Conservation (phyloP, 1,140 invertebrate species). For the Atta cephalotes region DNA sequence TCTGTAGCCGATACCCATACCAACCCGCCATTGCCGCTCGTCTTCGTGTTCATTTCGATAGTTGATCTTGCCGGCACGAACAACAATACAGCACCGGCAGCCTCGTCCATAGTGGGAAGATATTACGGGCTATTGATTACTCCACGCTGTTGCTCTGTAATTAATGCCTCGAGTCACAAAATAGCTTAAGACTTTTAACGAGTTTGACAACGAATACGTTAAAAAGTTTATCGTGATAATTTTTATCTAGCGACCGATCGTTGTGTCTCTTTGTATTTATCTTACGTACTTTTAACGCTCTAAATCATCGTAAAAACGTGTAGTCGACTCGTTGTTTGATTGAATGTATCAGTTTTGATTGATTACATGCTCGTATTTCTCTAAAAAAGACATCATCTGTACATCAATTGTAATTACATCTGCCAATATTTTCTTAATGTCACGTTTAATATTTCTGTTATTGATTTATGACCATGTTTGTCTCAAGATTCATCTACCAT, state of each 20-base stretch:
- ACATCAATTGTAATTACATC: neutral
- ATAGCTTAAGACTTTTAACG: neutral
- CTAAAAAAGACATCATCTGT: neutral
- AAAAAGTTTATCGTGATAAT: neutral
- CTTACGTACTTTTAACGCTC: too few relatives aligned
- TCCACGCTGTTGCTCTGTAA: neutral
- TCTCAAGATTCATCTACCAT: neutral
- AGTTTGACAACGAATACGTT: neutral
- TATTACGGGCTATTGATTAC: conserved; percentile 42
- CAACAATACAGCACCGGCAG: conserved; percentile 18
- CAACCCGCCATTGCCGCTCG: neutral
- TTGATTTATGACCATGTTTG: conserved; percentile 32
- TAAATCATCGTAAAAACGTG: neutral
- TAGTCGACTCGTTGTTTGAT: neutral
- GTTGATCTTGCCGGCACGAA: conserved; percentile 33
- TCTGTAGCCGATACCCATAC: conserved; percentile 36
- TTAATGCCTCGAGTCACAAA: conserved; percentile 13
- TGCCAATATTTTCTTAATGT: too few relatives aligned
- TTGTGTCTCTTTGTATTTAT: neutral
- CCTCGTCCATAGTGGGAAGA: conserved; percentile 13
- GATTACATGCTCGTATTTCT: neutral
- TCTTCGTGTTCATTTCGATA: conserved; percentile 52
- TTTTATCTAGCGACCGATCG: neutral
- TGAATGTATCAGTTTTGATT: neutral
- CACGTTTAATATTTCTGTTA: neutral